Evolutionary conservation across 2,797 vertebrate genomes (phyloP).

Genomic region (Hypotaenidia philippensis): DNA sequence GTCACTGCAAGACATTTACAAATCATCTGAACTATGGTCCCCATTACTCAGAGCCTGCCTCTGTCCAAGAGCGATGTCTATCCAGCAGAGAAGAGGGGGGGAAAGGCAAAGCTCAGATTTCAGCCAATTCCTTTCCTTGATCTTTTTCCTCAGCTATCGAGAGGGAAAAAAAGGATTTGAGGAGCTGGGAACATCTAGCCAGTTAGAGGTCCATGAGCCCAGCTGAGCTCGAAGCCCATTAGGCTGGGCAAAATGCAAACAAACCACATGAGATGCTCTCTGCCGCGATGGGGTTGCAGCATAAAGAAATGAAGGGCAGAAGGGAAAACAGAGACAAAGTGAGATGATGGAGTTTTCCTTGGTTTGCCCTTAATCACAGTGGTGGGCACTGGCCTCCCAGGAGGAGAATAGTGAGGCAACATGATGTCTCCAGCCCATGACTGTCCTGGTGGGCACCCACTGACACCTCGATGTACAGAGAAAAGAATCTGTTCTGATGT

Average conservation of each 20-base stretch:
- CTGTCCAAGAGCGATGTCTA: conserved; percentile 10
- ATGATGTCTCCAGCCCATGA: neutral
- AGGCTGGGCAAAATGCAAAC: neutral
- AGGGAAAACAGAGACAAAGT: neutral
- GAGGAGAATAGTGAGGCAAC: neutral
- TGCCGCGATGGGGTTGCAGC: neutral
- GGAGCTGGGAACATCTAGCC: neutral
- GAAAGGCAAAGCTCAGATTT: conserved; percentile 3
- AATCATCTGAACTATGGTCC: conserved; percentile 49
- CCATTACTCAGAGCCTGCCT: conserved; percentile 45
- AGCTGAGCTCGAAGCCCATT: neutral
- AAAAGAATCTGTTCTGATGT: neutral
- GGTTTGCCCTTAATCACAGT: neutral
- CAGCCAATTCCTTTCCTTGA: neutral
- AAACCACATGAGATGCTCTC: neutral
- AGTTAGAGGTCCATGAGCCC: neutral
- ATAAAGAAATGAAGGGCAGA: neutral
- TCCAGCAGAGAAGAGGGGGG: neutral
- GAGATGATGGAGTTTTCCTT: neutral
- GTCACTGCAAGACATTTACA: conserved; percentile 22
- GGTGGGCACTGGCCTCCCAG: neutral
- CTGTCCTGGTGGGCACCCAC: neutral
- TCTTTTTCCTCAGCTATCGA: neutral
- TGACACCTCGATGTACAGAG: rapidly evolving
- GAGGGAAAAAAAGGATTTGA: neutral